Base-by-base conservation (phyloP, 2,113 vertebrate species). In the Sialia sialis region DNA sequence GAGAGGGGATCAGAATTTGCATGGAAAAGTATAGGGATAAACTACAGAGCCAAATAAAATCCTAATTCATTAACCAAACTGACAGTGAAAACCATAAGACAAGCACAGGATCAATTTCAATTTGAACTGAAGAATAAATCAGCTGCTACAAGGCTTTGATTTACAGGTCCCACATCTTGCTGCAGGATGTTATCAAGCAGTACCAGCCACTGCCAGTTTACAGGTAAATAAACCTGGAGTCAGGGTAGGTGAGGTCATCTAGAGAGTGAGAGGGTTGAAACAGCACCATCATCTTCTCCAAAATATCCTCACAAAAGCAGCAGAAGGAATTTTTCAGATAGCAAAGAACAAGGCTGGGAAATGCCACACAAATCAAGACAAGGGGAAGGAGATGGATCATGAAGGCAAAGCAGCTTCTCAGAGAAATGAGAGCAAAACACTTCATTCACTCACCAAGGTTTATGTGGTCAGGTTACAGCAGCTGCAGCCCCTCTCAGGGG, bases 111-210 rank as follows among this genome's bases (percentile, higher is more conserved):
- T 94, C 66, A 55, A 87, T 93, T 95, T 69, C 78, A 94, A 36
- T 85, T 84, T 94, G 95, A 91, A 73, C 26, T 38, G 13, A 38
- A 69, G 69, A 82, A 84, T 76, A 81, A 91, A 95, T 84, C 68
- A 81, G 55, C 43, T 15, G 32, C 83, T 90, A 32, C 44, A 52
- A 90, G 78, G 55, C 59, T 76, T 69, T 66, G 79, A 93, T 72
- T 92, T 67, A 63, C 81, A 94, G 56, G 58, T 73, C 66, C 46
- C 55, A 56, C 70, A 55, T 64, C 41, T 54, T 87, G 55, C 66
- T 74, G 69, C 77, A 89, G 78, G 70, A 51, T 41, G 32, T 3
- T 23, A 19, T 69, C 34, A 41, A 54, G 34, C 77, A 64, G 55
- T 6, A 41, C n/a, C 83, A 88, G 60, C 52, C 58, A 20, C 36